Base-by-base conservation (phyloP, 2,888 invertebrate genomes). In the Anodontia alba region DNA sequence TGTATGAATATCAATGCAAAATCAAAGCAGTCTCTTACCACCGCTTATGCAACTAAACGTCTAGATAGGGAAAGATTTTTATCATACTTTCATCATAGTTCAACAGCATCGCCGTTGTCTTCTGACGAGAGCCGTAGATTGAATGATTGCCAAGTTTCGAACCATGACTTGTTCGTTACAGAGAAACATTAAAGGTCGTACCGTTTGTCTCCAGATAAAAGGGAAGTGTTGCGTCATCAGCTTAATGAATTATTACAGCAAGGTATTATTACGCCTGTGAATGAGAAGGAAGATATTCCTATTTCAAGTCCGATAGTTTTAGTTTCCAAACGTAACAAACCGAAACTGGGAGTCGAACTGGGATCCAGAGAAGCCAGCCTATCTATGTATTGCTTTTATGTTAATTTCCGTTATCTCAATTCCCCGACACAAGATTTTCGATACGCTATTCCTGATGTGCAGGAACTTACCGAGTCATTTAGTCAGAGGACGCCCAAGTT, bases 271-370 rank as follows among this genome's bases (percentile, higher is more conserved):
- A 26, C 72, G 17, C 69, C 76, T 42, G 79, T 82, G 17, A 38
- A 36, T 62, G 76, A 79, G 57, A 51, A n/a, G 43, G 82, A 79
- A 36, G 73, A 76, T 42, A 36, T 79, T 12, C 79, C 79, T 17
- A 79, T 83, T 15, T 69, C 79, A 31, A 76, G 79, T 71, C 82
- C 82, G 3, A 79, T 79, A 31, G 76, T 83, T 7, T 71, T 79
- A 23, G 76, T 83, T 23, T 66, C 76, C 3, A 83, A 83, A 62
- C 68, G 70, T 23, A 70, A 71, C 26, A 76, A 73, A 23, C 33
- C 43, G 12, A 72, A 73, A 42, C 26, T 36, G 8, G 31, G 33
- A 29, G 17, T 23, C 20, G 26, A 67, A 12, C 29, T 69, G 26
- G 62, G 74, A 12, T 78, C 77, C 36, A 70, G 38, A 42, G 86